phyloP scores from a whole-genome alignment of 2,888 invertebrate species.

The Carcina quercana region DNA sequence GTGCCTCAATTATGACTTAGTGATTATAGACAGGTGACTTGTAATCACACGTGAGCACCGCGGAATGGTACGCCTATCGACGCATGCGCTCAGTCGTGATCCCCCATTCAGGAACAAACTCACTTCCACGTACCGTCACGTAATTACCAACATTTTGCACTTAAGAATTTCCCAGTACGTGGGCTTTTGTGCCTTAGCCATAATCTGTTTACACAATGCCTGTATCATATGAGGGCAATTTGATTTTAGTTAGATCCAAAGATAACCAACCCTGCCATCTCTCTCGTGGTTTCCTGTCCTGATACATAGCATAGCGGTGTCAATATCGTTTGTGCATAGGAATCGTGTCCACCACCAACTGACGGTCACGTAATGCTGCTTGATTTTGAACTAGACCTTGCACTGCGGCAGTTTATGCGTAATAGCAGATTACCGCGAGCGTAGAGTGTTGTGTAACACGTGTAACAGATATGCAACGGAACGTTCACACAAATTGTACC shows the following conservation, averaged over 20 bases:
- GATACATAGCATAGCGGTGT: neutral
- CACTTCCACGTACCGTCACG: constrained; percentile 33
- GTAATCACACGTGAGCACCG: constrained; percentile 35
- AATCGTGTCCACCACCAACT: constrained; percentile 1
- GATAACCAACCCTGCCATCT: too few relatives aligned
- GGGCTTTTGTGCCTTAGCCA: constrained; percentile 22
- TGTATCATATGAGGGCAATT: too few relatives aligned
- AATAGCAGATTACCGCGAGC: constrained; percentile 28
- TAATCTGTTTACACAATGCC: constrained; percentile 29
- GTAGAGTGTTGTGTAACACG: constrained; percentile 31
- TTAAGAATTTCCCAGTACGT: constrained; percentile 33
- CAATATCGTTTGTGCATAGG: neutral
- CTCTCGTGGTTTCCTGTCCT: neutral
- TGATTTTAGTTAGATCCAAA: too few relatives aligned
- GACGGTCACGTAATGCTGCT: constrained; percentile 16
- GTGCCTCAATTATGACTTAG: constrained; percentile 47
- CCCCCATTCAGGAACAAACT: constrained; percentile 26
- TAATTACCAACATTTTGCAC: constrained; percentile 39
- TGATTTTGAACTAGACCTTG: constrained; percentile 27
- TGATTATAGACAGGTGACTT: constrained; percentile 40
- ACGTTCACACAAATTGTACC: constrained; percentile 21
- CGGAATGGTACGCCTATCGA: constrained; percentile 22
- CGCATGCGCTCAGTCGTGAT: constrained; percentile 29
- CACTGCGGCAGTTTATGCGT: constrained; percentile 28
- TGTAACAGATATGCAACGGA: constrained; percentile 29